Base-by-base conservation (phyloP, 2,113 vertebrate genomes). In the Corythaeola cristata region DNA sequence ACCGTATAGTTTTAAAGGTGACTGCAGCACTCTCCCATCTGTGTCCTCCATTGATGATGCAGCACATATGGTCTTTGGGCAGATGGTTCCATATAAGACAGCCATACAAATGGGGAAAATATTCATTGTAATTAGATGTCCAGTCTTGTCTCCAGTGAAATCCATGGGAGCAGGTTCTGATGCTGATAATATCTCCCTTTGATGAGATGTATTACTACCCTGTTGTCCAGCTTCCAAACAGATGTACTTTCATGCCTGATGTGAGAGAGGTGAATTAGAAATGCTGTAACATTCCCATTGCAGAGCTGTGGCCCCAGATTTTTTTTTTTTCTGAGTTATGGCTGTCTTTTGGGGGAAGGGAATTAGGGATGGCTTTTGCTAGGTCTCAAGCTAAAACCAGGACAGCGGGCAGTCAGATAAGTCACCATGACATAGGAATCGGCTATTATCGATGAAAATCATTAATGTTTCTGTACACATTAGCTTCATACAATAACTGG, bases 401-500 rank as follows among this genome's bases (percentile, higher is more conserved):
- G n/a, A n/a, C n/a, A n/a, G n/a, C n/a, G 59, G 11, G 41, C 44
- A 73, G 45, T 11, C 50, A 56, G 72, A 47, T 23, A 8, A 75
- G 22, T 11, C 10, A 28, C 76, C 11, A 2, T 32, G 64, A 4
- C 2, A 1, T 5, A 56, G 45, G 21, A 44, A 45, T 11, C 1
- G 0, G 18, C 15, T 41, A 15, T 17, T 21, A 27, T 9, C 52
- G 30, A 53, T 15, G 24, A 18, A 56, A 75, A 39, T 63, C 1
- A 0, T 68, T 58, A 37, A 32, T 26, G 15, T 28, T 49, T 45
- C 69, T 28, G 7, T 15, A 4, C 9, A 27, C 15, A 1, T n/a
- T 83, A 37, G 6, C 18, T 76, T 60, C 62, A 24, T 64, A n/a
- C 35, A 30, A 30, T 23, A 49, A n/a, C 56, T 69, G 37, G 12